phyloP scores from a whole-genome alignment of 2,888 invertebrate species.

The Coenonympha arcania region DNA sequence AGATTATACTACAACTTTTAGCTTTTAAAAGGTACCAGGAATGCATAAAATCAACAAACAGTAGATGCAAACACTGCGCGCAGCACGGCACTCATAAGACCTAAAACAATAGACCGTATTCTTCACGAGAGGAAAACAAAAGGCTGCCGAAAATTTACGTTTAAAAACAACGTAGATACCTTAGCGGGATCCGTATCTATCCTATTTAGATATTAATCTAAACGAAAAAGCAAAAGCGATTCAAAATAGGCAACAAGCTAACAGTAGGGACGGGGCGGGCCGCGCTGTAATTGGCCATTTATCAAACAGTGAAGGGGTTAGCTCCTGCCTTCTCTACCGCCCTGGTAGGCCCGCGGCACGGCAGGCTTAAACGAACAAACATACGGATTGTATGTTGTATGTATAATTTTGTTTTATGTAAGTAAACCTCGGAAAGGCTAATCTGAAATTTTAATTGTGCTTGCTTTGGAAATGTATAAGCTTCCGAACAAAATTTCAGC shows the following conservation, averaged over 20 bases:
- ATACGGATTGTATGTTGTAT: constrained; percentile 30
- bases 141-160: constrained; percentile 64
- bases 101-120: constrained; percentile 65
- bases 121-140: constrained; percentile 52
- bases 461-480: constrained; percentile 6
- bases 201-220: constrained; percentile 76
- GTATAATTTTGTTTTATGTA: constrained; percentile 23
- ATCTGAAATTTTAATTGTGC: constrained; percentile 25
- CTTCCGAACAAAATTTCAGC: not conserved
- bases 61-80: constrained; percentile 25
- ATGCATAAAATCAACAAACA: constrained; percentile 30
- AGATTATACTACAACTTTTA: too few relatives aligned
- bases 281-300: constrained; percentile 74
- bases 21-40: too few relatives aligned
- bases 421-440: constrained; percentile 17
- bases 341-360: constrained; percentile 48
- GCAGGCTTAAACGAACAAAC: constrained; percentile 43
- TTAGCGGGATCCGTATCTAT: constrained; percentile 73
- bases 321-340: constrained; percentile 58
- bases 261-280: constrained; percentile 70
- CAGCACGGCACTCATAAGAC: constrained; percentile 47
- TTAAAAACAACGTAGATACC: constrained; percentile 74
- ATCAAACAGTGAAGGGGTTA: constrained; percentile 75
- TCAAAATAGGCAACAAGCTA: constrained; percentile 75
- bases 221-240: constrained; percentile 75